Evolutionary conservation across 1,140 invertebrate genomes (phyloP).

Genomic region (Drosophila pseudoobscura): DNA sequence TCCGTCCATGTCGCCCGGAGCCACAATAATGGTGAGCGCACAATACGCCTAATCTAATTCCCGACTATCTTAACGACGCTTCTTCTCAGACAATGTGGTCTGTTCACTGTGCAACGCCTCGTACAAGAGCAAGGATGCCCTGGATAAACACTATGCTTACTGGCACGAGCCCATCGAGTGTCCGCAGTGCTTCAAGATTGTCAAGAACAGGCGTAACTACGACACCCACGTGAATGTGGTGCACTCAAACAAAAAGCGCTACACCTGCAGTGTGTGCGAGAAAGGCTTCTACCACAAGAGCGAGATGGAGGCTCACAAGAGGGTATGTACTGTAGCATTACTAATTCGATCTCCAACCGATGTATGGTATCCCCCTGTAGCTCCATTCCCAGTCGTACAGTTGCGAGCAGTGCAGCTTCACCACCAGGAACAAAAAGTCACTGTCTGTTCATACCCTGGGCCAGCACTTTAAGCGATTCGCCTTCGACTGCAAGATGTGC

Average conservation of each 20-base stretch:
- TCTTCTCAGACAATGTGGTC: slow-evolving; percentile 60
- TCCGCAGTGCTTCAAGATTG: slow-evolving; percentile 58
- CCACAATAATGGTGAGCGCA: slow-evolving; percentile 72
- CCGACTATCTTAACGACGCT: neutral
- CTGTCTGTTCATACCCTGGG: slow-evolving; percentile 66
- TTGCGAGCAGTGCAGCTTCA: slow-evolving; percentile 67
- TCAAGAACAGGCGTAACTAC: slow-evolving; percentile 71
- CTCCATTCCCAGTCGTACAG: slow-evolving; percentile 51
- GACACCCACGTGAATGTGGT: slow-evolving; percentile 68
- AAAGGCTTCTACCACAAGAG: slow-evolving; percentile 79
- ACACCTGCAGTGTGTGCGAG: slow-evolving; percentile 63
- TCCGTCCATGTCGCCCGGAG: slow-evolving; percentile 78
- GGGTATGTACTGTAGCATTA: slow-evolving; percentile 11
- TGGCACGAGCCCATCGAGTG: slow-evolving; percentile 67
- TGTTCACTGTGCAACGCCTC: slow-evolving; percentile 60
- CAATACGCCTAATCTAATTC: neutral
- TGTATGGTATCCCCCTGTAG: slow-evolving; percentile 8
- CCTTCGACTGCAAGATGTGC: slow-evolving; percentile 64
- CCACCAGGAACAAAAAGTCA: slow-evolving; percentile 68
- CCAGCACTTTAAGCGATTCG: slow-evolving; percentile 60
- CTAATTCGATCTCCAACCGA: neutral
- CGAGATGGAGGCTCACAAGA: slow-evolving; percentile 69
- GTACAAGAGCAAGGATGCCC: slow-evolving; percentile 57
- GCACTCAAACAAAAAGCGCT: slow-evolving; percentile 71
- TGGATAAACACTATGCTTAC: slow-evolving; percentile 64